Percentiles rank a stretch among this genome's conserved stretches.
phyloP scores from a whole-genome alignment of 2,113 vertebrate genomes.

The Epinephelus fuscoguttatus region DNA sequence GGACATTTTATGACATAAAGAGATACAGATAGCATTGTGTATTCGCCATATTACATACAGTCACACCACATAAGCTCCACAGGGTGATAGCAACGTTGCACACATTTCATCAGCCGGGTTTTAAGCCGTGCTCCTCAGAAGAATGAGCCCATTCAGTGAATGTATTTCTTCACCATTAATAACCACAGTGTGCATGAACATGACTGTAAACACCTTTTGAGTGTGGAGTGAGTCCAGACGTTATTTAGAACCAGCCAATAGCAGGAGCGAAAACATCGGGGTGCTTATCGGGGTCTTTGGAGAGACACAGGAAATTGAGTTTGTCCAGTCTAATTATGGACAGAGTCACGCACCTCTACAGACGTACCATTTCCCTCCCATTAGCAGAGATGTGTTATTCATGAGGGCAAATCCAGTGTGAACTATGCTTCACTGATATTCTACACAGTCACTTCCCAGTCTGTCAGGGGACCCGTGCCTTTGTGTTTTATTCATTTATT shows the following conservation, averaged over 20 bases:
- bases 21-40: background rate
- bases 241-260: conserved; percentile 68
- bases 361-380: conserved; percentile 79
- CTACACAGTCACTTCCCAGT: conserved; percentile 71
- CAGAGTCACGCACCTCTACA: conserved; percentile 76
- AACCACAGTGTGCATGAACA: conserved; percentile 33
- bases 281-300: conserved; percentile 77
- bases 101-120: background rate
- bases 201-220: conserved; percentile 62
- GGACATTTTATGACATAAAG: background rate
- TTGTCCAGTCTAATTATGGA: conserved; percentile 84
- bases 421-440: conserved; percentile 86
- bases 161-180: conserved; percentile 47
- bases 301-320: conserved; percentile 85
- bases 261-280: conserved; percentile 58
- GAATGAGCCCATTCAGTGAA: conserved; percentile 43
- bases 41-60: background rate
- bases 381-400: conserved; percentile 86
- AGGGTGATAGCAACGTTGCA: background rate
- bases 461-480: conserved; percentile 73
- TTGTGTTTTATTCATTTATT: conserved; percentile 80
- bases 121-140: background rate
- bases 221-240: conserved; percentile 28
- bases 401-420: conserved; percentile 86
- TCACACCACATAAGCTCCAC: background rate